Evolutionary conservation across 2,113 vertebrate genomes (phyloP).

Genomic region (Tapirus terrestris): DNA sequence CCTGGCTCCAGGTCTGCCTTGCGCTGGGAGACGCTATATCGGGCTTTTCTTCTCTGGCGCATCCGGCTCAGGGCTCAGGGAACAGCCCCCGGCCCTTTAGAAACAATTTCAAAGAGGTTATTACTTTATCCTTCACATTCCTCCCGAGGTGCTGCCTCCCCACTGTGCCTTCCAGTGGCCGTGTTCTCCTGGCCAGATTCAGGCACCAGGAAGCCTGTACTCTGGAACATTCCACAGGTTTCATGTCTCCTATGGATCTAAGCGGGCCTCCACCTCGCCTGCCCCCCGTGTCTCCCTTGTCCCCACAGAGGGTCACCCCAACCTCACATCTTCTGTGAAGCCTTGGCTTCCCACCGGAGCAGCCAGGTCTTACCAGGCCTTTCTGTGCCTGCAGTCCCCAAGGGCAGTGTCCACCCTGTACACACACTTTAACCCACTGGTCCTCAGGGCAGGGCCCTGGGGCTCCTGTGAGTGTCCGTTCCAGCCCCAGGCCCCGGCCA

Average conservation of each 20-base stretch:
- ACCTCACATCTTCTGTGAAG: neutral
- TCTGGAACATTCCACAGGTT: neutral
- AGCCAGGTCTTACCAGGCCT: neutral
- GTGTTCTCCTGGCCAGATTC: neutral
- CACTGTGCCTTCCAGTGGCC: neutral
- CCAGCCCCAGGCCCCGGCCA: too few relatives aligned
- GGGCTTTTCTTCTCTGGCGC: too few relatives aligned
- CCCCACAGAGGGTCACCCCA: neutral
- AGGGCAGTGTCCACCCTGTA: neutral
- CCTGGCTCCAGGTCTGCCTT: too few relatives aligned
- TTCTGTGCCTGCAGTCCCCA: neutral
- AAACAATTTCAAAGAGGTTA: neutral
- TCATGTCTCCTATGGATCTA: neutral
- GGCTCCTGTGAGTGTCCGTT: neutral
- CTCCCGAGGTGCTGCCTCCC: too few relatives aligned
- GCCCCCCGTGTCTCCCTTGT: fast-evolving
- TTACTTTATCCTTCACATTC: neutral
- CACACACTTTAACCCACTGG: neutral
- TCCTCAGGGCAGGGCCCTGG: neutral
- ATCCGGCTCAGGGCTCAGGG: too few relatives aligned
- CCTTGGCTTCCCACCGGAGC: neutral
- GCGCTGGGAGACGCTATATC: too few relatives aligned
- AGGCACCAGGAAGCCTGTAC: neutral
- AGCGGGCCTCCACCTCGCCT: neutral
- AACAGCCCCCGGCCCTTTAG: neutral